Evolutionary conservation across 2,888 invertebrate species (phyloP).

Genomic region (Atrina japonica): DNA sequence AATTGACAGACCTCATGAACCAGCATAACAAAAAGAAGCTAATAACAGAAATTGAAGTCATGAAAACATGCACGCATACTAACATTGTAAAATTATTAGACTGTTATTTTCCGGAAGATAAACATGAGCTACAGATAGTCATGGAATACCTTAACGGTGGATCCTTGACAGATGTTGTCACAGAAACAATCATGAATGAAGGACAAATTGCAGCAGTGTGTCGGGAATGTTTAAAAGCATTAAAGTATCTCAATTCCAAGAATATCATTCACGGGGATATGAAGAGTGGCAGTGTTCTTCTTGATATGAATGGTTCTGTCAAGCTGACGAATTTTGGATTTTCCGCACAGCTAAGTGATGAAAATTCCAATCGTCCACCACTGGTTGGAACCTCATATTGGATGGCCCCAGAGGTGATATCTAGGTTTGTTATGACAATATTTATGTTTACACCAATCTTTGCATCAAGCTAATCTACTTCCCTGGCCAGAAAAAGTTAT

Average conservation of each 20-base stretch:
- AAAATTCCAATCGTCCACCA: constrained; percentile 92
- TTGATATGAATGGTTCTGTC: constrained; percentile 92
- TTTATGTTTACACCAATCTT: neutral
- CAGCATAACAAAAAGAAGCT: constrained; percentile 98
- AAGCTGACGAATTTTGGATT: constrained; percentile 93
- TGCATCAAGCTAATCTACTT: neutral
- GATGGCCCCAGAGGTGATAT: constrained; percentile 94
- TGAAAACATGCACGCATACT: constrained; percentile 87
- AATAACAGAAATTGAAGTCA: constrained; percentile 91
- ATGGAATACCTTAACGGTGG: constrained; percentile 95
- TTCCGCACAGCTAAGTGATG: constrained; percentile 97
- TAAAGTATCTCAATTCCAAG: constrained; percentile 95
- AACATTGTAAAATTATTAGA: constrained; percentile 98
- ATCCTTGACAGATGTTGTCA: constrained; percentile 97
- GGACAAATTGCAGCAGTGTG: constrained; percentile 98
- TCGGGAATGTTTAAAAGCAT: constrained; percentile 92
- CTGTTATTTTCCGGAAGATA: constrained; percentile 92
- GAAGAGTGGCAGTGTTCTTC: constrained; percentile 97
- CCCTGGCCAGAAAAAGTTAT: neutral
- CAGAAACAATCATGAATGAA: constrained; percentile 98
- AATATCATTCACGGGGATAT: constrained; percentile 87
- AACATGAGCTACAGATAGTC: constrained; percentile 94
- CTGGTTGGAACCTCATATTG: constrained; percentile 99
- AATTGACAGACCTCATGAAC: constrained; percentile 96
- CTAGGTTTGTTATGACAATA: constrained; percentile 74